Conservation (phyloP, 2,797 vertebrate genomes). For the Spheniscus humboldti region DNA sequence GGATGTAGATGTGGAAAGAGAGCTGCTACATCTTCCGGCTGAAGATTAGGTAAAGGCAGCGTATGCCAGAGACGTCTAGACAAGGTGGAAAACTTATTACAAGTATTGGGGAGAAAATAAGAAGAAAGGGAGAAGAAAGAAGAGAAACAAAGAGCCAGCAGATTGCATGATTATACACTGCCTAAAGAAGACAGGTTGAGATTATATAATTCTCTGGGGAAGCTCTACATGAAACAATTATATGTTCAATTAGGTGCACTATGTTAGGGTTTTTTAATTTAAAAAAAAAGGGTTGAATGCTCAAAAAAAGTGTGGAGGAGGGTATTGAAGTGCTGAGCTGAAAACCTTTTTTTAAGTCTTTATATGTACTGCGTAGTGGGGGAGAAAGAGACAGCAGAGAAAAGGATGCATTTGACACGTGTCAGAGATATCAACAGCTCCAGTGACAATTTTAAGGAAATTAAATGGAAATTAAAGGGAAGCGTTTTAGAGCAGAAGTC, state of each 20-base stretch:
- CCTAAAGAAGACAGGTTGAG: conserved; percentile 19
- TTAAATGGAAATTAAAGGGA: conserved; percentile 61
- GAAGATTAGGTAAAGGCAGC: not conserved
- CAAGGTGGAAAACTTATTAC: conserved; percentile 11
- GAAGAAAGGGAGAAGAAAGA: not conserved
- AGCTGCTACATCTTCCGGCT: not conserved
- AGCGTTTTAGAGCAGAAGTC: conserved; percentile 29
- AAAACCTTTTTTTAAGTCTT: conserved; percentile 12
- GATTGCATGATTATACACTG: conserved; percentile 6
- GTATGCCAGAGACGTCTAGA: not conserved
- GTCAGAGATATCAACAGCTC: conserved; percentile 53
- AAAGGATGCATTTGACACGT: conserved; percentile 47
- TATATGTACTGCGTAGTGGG: not conserved
- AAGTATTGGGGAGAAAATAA: not conserved
- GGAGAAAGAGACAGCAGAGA: conserved; percentile 36
- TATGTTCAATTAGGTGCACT: conserved; percentile 19
- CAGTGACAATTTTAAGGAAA: conserved; percentile 51
- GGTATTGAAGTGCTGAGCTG: conserved; percentile 5
- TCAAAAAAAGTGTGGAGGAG: conserved; percentile 41
- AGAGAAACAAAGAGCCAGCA: not conserved
- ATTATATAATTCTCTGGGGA: conserved; percentile 39
- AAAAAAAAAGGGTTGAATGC: not conserved
- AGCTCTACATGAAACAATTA: conserved; percentile 25
- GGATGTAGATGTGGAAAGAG: not conserved
- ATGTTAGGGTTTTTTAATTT: not conserved